Evolutionary conservation across 2,888 invertebrate species (phyloP), one percentile per base, ranked within the genome.

Genomic region (Drosophila paranaensis): DNA sequence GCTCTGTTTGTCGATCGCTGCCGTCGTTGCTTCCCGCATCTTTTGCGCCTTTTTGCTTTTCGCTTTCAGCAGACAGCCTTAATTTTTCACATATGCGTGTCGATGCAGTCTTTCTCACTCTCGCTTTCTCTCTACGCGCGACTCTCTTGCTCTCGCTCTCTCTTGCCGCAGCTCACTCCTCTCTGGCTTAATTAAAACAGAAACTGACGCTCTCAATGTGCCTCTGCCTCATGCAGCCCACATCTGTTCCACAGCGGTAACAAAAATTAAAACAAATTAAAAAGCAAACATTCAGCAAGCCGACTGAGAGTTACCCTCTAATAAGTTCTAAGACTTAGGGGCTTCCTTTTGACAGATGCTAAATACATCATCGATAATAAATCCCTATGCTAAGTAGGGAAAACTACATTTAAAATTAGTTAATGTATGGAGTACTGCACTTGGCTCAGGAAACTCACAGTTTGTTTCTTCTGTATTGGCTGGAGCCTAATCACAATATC

Each of bases 11-110:
- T 42, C 79, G 86, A 73, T 73, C 83, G 71, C 71, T 82, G 79
- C 65, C 81, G 71, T 78, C 33, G 50, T 10, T 35, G 60, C 54
- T 70, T 88, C 86, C 86, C 86, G 86, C 86, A 86, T 86, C 72
- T 85, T 83, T 77, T 77, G 79, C 71, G 82, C 71, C 79, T 88
- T 89, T 89, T 42, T 3, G 42, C 42, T 89, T 81, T 74, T 54
- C 27, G 83, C 80, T 79, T 87, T 70, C 71, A 63, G 45, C 74
- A 65, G 70, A 43, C 76, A 79, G 71, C 82, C 82, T 82, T 82
- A 86, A 89, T 86, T 86, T 86, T 89, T 81, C 87, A 86, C 86
- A 86, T 88, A 88, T 89, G 86, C 81, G 69, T 72, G 70, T 68
- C 81, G 70, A 51, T 67, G 69, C 69, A 68, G 73, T 71, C 75